A percentile compares a stretch with the other conserved stretches of the same genome.
phyloP scores from a whole-genome alignment of 2,888 invertebrate genomes.

The Caenorhabditis sp. region DNA sequence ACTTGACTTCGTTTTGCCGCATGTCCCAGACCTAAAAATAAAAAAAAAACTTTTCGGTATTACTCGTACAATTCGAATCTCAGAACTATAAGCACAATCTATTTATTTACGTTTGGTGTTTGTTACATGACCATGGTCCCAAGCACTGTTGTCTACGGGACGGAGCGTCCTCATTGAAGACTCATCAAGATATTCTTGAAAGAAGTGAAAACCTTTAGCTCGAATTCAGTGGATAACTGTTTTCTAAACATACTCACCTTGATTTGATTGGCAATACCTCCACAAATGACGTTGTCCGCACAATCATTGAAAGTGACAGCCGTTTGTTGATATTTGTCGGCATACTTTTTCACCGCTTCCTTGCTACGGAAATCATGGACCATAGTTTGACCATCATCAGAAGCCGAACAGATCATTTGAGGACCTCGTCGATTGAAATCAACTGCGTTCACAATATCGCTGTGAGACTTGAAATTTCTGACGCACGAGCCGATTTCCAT shows the following conservation, averaged over 20 bases:
- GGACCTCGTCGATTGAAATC: conserved; percentile 90
- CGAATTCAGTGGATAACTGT: neutral
- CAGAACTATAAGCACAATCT: no score
- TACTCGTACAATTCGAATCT: no score
- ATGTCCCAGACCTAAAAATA: conserved; percentile 93
- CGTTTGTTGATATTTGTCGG: conserved; percentile 86
- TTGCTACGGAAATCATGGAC: conserved; percentile 92
- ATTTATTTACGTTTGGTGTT: no score
- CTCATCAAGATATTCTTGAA: no score
- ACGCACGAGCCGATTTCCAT: conserved; percentile 92
- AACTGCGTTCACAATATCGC: conserved; percentile 86
- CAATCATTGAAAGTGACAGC: conserved; percentile 96
- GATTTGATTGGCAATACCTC: conserved; percentile 97
- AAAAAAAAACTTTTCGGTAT: no score
- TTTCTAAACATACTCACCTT: conserved; percentile 86
- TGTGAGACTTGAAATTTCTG: conserved; percentile 87
- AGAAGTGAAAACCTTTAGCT: no score
- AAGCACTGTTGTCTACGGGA: no score
- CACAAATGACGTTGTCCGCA: conserved; percentile 94
- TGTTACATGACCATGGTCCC: no score
- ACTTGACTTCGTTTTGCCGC: conserved; percentile 90
- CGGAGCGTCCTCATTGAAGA: no score
- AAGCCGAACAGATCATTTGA: conserved; percentile 93
- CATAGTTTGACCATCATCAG: conserved; percentile 95
- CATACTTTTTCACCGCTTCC: conserved; percentile 87